Evolutionary conservation across 35 echinoderm and acorn worm species (phyloP), one percentile per base, ranked within the genome.

Genomic region (Acanthaster planci): DNA sequence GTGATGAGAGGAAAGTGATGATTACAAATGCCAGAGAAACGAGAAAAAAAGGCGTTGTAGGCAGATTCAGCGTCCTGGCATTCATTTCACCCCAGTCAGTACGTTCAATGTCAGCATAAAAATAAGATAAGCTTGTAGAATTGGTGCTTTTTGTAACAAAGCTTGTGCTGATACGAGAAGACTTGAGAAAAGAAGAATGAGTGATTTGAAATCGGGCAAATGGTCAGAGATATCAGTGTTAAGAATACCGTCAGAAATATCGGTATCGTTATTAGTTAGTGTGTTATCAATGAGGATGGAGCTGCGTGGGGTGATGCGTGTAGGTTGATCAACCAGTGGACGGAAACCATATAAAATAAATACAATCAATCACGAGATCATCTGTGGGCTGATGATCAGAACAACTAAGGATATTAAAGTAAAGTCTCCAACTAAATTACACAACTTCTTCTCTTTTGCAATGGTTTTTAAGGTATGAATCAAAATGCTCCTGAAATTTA

Each of bases 241-340:
- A 55, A 37, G 34, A 21, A 47, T 53, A 39, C 34, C 80, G 23
- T 40, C 80, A 55, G 40, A 55, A 16, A 82, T 47, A 82, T 29
- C 47, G 5, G 18, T 21, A 35, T 82, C 42, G 55, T 29, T 53
- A 34, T 82, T 82, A 30, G 80, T 82, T 55, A 82, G 34, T 9
- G 55, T 82, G 53, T 82, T 82, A 50, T 82, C 80, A 52, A 30
- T 82, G 6, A 82, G 53, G 35, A 50, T 58, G 42, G 22, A 15
- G 52, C 42, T 53, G 39, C 29, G 60, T 12, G 60, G 60, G 60
- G 60, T 68, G 60, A 68, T 29, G 14, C 60, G 60, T 26, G 60
- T 68, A 12, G 60, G 60, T 29, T 68, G 23, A 26, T 68, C 60
- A 29, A 68, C 14, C 60, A 68, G 34, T 23, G 60, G 60, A 34